Evolutionary conservation across 2,113 vertebrate species (phyloP).

Genomic region (Urocynchramus pylzowi): DNA sequence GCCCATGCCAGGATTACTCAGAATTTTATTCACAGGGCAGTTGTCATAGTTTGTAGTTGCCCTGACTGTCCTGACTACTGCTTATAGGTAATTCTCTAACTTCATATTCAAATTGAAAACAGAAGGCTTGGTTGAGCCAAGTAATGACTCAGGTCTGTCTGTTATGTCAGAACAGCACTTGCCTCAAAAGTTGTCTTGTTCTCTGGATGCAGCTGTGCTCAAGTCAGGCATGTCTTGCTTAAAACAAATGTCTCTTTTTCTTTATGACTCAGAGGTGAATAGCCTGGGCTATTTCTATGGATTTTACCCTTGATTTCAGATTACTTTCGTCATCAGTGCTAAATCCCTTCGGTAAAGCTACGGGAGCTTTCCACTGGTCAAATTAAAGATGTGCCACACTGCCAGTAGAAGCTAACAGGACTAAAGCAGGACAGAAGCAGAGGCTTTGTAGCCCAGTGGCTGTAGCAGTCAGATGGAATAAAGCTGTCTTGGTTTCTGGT

Average conservation of each 20-base stretch:
- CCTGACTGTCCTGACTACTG: neutral
- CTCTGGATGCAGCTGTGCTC: neutral
- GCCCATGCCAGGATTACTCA: neutral
- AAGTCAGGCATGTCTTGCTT: neutral
- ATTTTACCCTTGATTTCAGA: conserved; percentile 5
- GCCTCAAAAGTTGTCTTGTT: neutral
- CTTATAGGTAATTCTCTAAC: neutral
- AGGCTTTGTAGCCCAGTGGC: neutral
- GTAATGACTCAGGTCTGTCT: neutral
- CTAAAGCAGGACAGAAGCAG: neutral
- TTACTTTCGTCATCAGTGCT: neutral
- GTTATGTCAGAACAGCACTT: conserved; percentile 20
- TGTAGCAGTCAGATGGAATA: neutral
- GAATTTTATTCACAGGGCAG: neutral
- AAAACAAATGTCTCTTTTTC: neutral
- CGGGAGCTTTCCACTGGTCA: neutral
- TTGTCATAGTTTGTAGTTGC: neutral
- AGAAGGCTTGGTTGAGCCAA: neutral
- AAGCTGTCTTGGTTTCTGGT: neutral
- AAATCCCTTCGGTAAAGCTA: neutral
- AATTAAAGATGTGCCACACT: neutral
- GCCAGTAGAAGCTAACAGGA: neutral
- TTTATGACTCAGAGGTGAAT: conserved; percentile 50
- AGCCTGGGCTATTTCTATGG: neutral
- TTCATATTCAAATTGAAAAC: neutral